A percentile compares a stretch with the other conserved stretches of the same genome.
phyloP scores from a whole-genome alignment of 2,797 vertebrate species.

The Crenuchus spilurus region DNA sequence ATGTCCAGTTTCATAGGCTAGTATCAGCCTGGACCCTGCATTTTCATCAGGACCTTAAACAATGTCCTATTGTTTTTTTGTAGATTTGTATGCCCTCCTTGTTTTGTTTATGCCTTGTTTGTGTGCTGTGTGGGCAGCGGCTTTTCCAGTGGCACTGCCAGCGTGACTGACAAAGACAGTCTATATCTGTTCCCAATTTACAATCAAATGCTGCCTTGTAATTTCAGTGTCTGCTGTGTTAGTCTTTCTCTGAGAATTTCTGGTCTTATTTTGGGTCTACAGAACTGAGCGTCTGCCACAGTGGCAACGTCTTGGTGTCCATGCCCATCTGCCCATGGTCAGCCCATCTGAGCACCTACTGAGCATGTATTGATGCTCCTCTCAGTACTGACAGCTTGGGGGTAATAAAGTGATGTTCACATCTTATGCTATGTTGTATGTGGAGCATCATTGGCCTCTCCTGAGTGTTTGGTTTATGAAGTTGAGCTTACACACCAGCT shows the following conservation, averaged over 20 bases:
- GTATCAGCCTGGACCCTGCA: too few species aligned
- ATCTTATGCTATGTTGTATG: too few species aligned
- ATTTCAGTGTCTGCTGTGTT: conserved; percentile 59
- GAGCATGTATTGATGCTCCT: too few species aligned
- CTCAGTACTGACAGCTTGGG: too few species aligned
- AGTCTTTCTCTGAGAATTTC: conserved; percentile 54
- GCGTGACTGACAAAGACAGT: not conserved
- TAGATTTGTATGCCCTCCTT: not conserved
- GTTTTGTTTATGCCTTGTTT: conserved; percentile 57
- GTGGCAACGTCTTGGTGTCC: conserved; percentile 59
- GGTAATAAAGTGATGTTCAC: too few species aligned
- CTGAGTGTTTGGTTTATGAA: too few species aligned
- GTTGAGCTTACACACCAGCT: too few species aligned
- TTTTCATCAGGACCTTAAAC: too few species aligned
- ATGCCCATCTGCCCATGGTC: conserved; percentile 42
- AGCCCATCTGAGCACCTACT: not conserved
- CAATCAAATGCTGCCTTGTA: conserved; percentile 53
- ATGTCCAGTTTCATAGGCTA: too few species aligned
- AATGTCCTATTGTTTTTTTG: too few species aligned
- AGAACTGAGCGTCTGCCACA: conserved; percentile 59
- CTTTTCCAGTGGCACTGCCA: conserved; percentile 27
- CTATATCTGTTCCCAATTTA: conserved; percentile 69
- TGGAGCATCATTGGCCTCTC: too few species aligned
- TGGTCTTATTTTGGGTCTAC: conserved; percentile 53
- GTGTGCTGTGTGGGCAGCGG: conserved; percentile 18